phyloP scores from a whole-genome alignment of 2,113 vertebrate species.

The Grantiella picta region DNA sequence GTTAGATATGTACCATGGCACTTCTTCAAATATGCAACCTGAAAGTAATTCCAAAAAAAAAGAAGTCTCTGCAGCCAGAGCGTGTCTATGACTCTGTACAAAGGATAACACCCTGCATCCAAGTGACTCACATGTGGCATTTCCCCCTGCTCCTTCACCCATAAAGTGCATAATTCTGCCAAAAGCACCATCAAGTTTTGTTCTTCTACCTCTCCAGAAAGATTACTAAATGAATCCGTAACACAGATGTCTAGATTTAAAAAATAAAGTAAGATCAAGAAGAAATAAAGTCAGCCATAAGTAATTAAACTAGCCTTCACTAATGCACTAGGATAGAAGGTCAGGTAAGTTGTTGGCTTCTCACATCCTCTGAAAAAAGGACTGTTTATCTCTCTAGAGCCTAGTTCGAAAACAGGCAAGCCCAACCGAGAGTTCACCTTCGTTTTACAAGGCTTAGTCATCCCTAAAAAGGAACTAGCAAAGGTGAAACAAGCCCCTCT shows the following conservation, averaged over 20 bases:
- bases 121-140: neutral
- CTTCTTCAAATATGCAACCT: neutral
- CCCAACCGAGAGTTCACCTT: neutral
- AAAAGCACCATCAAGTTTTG: neutral
- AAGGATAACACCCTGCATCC: neutral
- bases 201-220: neutral
- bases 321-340: neutral
- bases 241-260: neutral
- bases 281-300: neutral
- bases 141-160: neutral
- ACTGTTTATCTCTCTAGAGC: neutral
- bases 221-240: neutral
- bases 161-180: neutral
- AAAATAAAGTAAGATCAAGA: neutral
- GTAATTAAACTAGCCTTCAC: neutral
- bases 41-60: neutral
- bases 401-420: neutral
- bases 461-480: neutral
- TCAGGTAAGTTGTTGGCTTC: neutral
- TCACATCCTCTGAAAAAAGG: neutral
- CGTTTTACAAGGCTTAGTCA: neutral
- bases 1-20: neutral
- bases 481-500: neutral
- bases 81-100: neutral
- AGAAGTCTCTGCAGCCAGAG: neutral